Evolutionary conservation across 2,797 vertebrate species (phyloP).

Genomic region (Manis crassicaudata): DNA sequence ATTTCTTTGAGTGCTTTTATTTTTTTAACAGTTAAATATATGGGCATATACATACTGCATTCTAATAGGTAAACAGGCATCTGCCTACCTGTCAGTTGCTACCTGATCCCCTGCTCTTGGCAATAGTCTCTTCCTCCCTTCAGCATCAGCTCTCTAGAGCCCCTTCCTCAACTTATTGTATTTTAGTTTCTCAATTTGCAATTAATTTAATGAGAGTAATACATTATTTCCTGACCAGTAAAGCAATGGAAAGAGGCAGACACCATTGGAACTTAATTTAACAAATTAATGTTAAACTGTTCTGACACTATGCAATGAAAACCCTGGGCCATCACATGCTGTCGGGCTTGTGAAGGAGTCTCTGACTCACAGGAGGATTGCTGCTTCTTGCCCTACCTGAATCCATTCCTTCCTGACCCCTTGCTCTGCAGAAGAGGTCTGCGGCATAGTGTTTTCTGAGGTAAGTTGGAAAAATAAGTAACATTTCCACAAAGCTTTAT

Average conservation of each 20-base stretch:
- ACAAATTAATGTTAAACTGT: background rate
- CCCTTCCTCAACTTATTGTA: background rate
- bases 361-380: no score
- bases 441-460: background rate
- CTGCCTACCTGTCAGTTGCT: background rate
- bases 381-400: background rate
- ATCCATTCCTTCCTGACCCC: background rate
- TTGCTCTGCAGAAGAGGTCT: fast-evolving
- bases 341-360: background rate
- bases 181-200: slow-evolving; percentile 8
- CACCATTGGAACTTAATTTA: slow-evolving; percentile 31
- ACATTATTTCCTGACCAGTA: slow-evolving; percentile 10
- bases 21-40: background rate
- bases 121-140: background rate
- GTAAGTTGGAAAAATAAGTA: background rate
- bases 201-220: slow-evolving; percentile 18
- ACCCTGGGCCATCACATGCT: no score
- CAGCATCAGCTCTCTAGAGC: background rate
- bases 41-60: background rate
- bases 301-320: background rate
- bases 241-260: slow-evolving; percentile 13
- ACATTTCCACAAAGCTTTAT: background rate
- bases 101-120: background rate
- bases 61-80: background rate
- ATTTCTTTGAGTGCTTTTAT: background rate